Evolutionary conservation across 2,888 invertebrate genomes (phyloP), one percentile per base, ranked within the genome.

Genomic region (Dorcus parallelipipedus): DNA sequence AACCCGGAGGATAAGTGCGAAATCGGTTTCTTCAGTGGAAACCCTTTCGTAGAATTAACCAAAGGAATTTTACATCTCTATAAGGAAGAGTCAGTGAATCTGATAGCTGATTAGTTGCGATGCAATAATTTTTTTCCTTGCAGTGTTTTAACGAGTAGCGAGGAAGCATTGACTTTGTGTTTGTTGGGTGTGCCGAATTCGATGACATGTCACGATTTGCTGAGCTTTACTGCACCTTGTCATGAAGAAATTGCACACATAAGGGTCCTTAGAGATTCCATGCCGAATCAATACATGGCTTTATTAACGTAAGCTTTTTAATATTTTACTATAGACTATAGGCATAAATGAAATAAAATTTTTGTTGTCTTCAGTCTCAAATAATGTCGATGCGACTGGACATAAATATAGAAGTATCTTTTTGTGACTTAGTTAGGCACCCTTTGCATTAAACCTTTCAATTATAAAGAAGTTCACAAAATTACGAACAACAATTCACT

Each of bases 261-360:
- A 66, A 85, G 95, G 64, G 95, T 99, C 50, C 86, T 99, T 49
- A 83, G 96, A 20, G 92, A 93, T 76, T 94, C 94, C 54, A 86
- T 88, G 17, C 95, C 97, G 0, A 97, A 98, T 79, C 96, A 97
- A 75, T 99, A 97, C 74, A 98, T 99, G 97, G 93, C 95, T 45
- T 80, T 99, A 23, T 81, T 99, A 40, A 96, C 94, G 82, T 97
- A 75, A 82, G 83, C 78, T 33, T 33, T 33, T 33, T 33, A 33
- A 33, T 33, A 33, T 6, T 33, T 33, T 33, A 5, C 26, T 7
- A 6, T 33, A 33, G 26, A 33, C 26, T 14, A 14, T 1, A 14
- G 14, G 14, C 14, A 14, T 14, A 14, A 14, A 14, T 14, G 14
- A 14, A 14, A 14, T 14, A 14, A 14, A 14, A 14, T 14, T 1